Base-by-base conservation (phyloP, 2,113 vertebrate species). In the Arizona elegans region DNA sequence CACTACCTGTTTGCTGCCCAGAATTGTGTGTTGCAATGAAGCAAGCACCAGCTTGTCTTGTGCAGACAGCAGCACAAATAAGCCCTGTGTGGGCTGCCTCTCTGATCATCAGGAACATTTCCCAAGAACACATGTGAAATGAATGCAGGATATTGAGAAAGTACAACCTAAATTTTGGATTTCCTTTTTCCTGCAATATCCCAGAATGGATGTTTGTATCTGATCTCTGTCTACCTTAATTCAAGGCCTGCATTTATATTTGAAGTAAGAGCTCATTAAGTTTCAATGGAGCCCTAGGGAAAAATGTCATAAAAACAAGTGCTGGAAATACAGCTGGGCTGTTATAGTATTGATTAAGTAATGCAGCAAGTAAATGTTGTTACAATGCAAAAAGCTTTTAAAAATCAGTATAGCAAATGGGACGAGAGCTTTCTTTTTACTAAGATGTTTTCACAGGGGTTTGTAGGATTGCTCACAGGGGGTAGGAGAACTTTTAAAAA, bases 221-320 rank as follows among this genome's bases (percentile, higher is more conserved):
- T n/a, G 90, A 59, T n/a, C 43, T 47, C 13, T 11, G 13, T 21
- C 38, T 59, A 47, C 3, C 24, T 62, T 92, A 92, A 92, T 92
- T 93, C 65, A 92, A 94, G 24, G 54, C 65, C 17, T 91, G 17
- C 93, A 93, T 96, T 88, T 53, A 89, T 95, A 95, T 90, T 50
- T 75, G 54, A 93, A 53, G 90, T 91, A 94, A 88, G 94, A 94
- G 87, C 0, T 0, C 1, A 92, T 58, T 94, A 96, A 92, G 86
- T 47, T 81, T 91, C 96, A 96, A 93, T 29, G 90, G 92, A 62
- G 87, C 90, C 89, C 55, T 47, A 3, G 94, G 92, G 50, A 91
- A 93, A 91, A 87, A 92, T 92, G 89, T 92, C 52, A 50, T 92
- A 59, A 90, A 94, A 56, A 53, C 24, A 88, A 58, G 52, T 15